Conservation (phyloP, 2,888 invertebrate genomes). For the Ischnus inquisitorius region DNA sequence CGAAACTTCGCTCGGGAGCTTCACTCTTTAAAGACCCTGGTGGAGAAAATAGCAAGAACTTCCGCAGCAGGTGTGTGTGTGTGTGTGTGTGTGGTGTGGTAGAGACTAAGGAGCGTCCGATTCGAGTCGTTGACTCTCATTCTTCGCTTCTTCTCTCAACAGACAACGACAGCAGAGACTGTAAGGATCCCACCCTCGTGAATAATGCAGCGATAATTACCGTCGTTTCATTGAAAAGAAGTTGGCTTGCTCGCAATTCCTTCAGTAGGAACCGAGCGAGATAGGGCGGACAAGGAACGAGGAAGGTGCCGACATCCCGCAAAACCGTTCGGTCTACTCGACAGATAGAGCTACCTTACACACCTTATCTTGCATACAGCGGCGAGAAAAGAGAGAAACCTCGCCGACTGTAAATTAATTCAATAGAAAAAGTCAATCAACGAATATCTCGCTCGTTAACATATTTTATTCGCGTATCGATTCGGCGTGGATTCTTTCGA, state of each 20-base stretch:
- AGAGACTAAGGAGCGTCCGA: conserved; percentile 28
- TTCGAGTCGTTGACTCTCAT: conserved; percentile 64
- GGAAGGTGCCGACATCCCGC: not conserved
- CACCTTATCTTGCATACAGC: not conserved
- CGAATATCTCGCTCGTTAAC: conserved; percentile 11
- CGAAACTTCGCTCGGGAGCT: conserved; percentile 33
- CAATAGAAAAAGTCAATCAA: conserved; percentile 30
- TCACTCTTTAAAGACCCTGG: conserved; percentile 33
- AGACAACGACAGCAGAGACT: conserved; percentile 47
- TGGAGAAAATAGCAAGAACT: conserved; percentile 26
- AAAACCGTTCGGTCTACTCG: conserved; percentile 19
- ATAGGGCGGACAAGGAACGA: conserved; percentile 15
- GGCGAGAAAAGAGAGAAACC: not conserved
- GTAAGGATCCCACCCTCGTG: conserved; percentile 65
- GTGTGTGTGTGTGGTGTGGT: not conserved
- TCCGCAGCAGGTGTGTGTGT: conserved; percentile 8
- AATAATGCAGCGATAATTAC: conserved; percentile 79
- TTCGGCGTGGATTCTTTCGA: not conserved
- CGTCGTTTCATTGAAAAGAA: conserved; percentile 78
- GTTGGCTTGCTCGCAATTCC: conserved; percentile 77
- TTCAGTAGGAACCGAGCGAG: conserved; percentile 71
- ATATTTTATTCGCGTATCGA: conserved; percentile 3
- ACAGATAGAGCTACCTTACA: not conserved
- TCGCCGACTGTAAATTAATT: not conserved
- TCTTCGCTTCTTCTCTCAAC: conserved; percentile 47